These are phyloP conservation scores for Bufotes viridis DNA, from an alignment of 2,797 vertebrate genomes.

Conservation along the genomic window DNA sequence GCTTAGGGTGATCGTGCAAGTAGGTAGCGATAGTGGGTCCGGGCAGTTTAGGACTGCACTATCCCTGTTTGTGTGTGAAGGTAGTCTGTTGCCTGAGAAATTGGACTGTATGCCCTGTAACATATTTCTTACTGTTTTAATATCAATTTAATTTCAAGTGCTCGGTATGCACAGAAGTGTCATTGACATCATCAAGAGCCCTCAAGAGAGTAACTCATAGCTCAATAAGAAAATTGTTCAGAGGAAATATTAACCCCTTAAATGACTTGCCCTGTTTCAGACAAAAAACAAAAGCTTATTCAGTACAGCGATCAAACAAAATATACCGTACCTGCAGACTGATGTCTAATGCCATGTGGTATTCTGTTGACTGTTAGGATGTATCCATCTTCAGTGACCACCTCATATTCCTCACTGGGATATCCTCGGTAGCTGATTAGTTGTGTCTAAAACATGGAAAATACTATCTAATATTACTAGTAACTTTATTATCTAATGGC, in stretches of 20 bases:
- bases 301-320: neutral
- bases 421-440: slow-evolving; percentile 86
- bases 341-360: slow-evolving; percentile 77
- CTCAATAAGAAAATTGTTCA: neutral
- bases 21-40: too few relatives aligned
- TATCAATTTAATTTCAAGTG: neutral
- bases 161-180: slow-evolving; percentile 6
- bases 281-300: too few relatives aligned
- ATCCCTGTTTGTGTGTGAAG: too few relatives aligned
- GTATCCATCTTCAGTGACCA: slow-evolving; percentile 89
- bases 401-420: slow-evolving; percentile 85
- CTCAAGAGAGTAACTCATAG: slow-evolving; percentile 1
- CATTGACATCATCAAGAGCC: neutral
- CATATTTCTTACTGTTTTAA: neutral
- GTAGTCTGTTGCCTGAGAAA: neutral
- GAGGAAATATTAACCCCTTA: neutral
- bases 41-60: too few relatives aligned
- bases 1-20: too few relatives aligned
- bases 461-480: neutral
- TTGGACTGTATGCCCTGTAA: neutral
- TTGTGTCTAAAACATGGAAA: slow-evolving; percentile 76
- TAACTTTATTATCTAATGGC: neutral
- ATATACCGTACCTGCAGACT: slow-evolving; percentile 65
- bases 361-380: slow-evolving; percentile 89
- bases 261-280: too few relatives aligned